Evolutionary conservation across 92 coral and sea anemone genomes (phyloP), one percentile per base, ranked within the genome.

Genomic region (Zoanthus sociatus): DNA sequence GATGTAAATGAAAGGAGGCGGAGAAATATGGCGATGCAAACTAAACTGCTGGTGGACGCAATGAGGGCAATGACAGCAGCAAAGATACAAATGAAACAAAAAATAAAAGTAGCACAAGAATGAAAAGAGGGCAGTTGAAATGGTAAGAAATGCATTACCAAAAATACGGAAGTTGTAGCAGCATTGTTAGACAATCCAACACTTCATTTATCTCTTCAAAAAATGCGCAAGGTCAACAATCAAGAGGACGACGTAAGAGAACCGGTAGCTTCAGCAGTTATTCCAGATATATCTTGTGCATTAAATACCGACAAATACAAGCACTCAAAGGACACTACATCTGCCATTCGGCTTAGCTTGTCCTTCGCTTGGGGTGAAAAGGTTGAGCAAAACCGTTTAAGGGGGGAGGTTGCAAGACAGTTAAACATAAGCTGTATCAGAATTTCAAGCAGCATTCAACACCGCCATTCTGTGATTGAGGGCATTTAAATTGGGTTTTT

Each of bases 51-150:
- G 26, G 26, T 26, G 26, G 26, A 26, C 26, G 26, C 26, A 26
- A 26, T 26, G 26, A 26, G 26, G 15, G 84, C n/a, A 5, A 37
- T 9, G 32, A 10, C 21, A 37, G 63, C 73, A n/a, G 55, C n/a
- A 79, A 66, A 17, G n/a, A 13, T 0, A 12, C 18, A 78, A 1
- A 37, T 4, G 21, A n/a, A 44, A 44, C 51, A 31, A 56, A 42
- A 20, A 17, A 44, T 16, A 79, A 60, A 32, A 78, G 84, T 11
- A 32, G 60, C n/a, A 79, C 73, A 63, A 79, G 44, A 73, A 63
- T 33, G 61, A 32, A 42, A 14, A 26, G 26, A 64, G 60, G 42
- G 56, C 73, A 63, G 42, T 79, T 63, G 42, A 79, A 7, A 79
- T 42, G 11, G 73, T 44, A 7, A 60, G 26, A 26, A 16, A 79